A percentile compares a stretch with the other conserved stretches of the same genome.
These are phyloP conservation scores for Taenioides sp. DNA, from an alignment of 2,797 vertebrate genomes.

Conservation along the genomic window DNA sequence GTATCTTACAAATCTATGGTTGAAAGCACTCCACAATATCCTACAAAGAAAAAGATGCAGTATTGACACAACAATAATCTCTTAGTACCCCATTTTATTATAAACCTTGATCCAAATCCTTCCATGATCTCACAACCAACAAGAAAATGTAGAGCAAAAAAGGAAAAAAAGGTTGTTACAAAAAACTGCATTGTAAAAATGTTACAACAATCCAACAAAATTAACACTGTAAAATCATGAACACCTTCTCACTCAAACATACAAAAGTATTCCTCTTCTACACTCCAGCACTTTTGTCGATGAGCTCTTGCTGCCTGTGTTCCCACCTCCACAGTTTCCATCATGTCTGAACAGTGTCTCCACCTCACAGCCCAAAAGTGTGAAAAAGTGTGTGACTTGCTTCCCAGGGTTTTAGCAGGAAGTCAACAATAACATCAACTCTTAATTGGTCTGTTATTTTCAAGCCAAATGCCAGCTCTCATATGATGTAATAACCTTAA, in stretches of 20 bases:
- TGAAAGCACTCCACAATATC: too few species aligned
- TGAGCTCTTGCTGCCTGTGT: constrained; percentile 4
- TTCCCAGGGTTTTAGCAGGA: constrained; percentile 38
- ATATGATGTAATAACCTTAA: not conserved
- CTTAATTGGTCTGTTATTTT: constrained; percentile 46
- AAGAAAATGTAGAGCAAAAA: not conserved
- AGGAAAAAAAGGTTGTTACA: too few species aligned
- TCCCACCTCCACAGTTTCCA: constrained; percentile 51
- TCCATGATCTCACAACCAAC: not conserved
- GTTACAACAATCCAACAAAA: too few species aligned
- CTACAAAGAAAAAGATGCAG: not conserved
- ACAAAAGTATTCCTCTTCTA: not conserved
- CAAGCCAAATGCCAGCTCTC: constrained; percentile 35
- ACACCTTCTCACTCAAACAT: not conserved
- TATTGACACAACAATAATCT: not conserved
- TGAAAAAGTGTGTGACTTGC: constrained; percentile 38
- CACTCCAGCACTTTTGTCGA: not conserved
- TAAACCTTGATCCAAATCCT: not conserved
- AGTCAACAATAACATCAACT: constrained; percentile 36
- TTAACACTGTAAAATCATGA: too few species aligned
- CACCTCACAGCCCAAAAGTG: constrained; percentile 43
- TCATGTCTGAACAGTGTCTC: constrained; percentile 57
- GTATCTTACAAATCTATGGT: too few species aligned
- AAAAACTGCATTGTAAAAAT: too few species aligned
- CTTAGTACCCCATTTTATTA: not conserved